Base-by-base conservation (phyloP, 2,888 invertebrate genomes). In the Sericinus montela region DNA sequence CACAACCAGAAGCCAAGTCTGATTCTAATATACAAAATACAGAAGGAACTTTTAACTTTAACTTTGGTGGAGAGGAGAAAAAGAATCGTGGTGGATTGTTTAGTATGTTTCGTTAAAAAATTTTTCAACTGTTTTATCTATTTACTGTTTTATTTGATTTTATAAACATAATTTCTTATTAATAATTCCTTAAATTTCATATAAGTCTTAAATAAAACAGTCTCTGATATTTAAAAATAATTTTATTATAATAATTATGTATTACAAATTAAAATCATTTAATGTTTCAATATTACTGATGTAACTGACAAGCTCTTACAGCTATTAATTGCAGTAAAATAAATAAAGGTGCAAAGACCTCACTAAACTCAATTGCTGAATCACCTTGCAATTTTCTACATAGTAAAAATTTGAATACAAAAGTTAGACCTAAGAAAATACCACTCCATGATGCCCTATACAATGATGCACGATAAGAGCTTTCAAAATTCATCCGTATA, bases 341-440 rank as follows among this genome's bases (percentile, higher is more conserved):
- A 77, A 97, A 98, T 44, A 98, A 89, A 13, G 98, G 97, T 37
- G 97, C 95, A 84, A 97, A 93, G 3, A 98, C 95, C 90, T 98
- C 98, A 51, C 97, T 97, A 72, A 94, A 97, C 70, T 97, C 97
- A 56, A 97, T 91, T 28, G 91, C 92, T 37, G 93, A 93, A 70
- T 94, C 94, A 6, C 95, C 95, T 62, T 94, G 93, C 42, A 98
- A 81, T 75, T 96, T 97, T 71, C 95, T 93, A 80, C 97, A 98
- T 45, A 98, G 78, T 59, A 98, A 90, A 85, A 97, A 94, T 80
- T 98, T 97, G 74, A 97, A 98, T 51, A 96, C 93, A 87, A 97
- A 96, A 54, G 97, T 92, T 58, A 97, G 90, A 29, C 95, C 92
- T 51, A 98, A 83, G 72, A 95, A 94, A 63, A 94, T 93, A 45